A percentile compares a stretch with the other conserved stretches of the same genome.
phyloP scores from a whole-genome alignment of 2,888 invertebrate species.

The Drosophila pegasa region DNA sequence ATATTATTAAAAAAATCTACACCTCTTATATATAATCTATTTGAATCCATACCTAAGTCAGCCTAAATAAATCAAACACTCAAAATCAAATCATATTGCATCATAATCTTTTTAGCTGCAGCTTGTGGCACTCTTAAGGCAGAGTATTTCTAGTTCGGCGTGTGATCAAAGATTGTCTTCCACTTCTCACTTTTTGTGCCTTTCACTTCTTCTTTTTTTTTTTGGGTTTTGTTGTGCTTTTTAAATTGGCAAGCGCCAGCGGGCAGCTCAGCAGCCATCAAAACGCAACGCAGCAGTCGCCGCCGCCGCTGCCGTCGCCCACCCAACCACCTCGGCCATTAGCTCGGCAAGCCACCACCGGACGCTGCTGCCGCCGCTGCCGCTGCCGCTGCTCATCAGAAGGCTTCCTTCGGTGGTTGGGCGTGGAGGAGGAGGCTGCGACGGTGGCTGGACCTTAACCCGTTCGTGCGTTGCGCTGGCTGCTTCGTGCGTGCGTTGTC shows the following conservation, averaged over 20 bases:
- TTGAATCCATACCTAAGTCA: no score
- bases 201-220: conserved; percentile 13
- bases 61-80: no score
- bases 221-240: conserved; percentile 68
- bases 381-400: conserved; percentile 32
- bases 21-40: no score
- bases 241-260: conserved; percentile 81
- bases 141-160: conserved; percentile 18
- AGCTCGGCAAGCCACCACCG: conserved; percentile 30
- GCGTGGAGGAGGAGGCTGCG: conserved; percentile 4
- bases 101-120: no score
- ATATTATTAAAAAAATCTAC: no score
- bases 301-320: conserved; percentile 4
- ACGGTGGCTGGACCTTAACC: conserved; percentile 68
- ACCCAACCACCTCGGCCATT: conserved; percentile 24
- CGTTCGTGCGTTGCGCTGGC: conserved; percentile 69
- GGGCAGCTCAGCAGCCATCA: conserved; percentile 72
- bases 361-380: conserved; percentile 18
- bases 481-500: conserved; percentile 73
- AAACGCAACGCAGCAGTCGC: conserved; percentile 37
- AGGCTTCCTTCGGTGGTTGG: background rate
- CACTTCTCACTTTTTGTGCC: conserved; percentile 8
- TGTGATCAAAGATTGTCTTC: conserved; percentile 1
- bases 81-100: no score
- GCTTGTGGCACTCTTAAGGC: background rate